Base-by-base conservation (phyloP, 2,888 invertebrate species). In the Herminia tarsipennalis region DNA sequence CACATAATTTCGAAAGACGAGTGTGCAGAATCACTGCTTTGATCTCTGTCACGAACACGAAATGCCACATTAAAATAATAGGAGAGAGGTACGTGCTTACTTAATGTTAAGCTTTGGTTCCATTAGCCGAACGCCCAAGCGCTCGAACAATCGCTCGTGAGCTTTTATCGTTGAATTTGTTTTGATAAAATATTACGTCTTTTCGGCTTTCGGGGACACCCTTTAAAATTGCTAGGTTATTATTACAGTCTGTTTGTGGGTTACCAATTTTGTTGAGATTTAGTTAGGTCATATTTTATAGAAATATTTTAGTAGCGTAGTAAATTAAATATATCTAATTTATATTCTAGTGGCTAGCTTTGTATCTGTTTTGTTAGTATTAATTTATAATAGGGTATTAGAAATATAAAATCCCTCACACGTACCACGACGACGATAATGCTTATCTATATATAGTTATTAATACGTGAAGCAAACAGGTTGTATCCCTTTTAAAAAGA, bases 51-150 rank as follows among this genome's bases (percentile, higher is more conserved):
- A 67, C 73, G 66, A 52, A 50, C 51, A 34, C 54, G 50, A 55
- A 60, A 63, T 59, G 66, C 50, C 51, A 57, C 63, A 58, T 65
- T 71, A 67, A 62, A 70, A 66, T 68, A 68, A 70, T 66, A 66
- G 55, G 57, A 59, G 45, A 32, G 56, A 38, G 50, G 36, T 56
- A 61, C 59, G 65, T 68, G 56, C 56, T 58, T 65, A 61, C 62
- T 65, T 67, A 56, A 62, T 67, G 51, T 51, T 51, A 56, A 65
- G 50, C 56, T 51, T 40, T 53, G 33, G 56, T 65, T 66, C 65
- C 60, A 66, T 65, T 66, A 65, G 32, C 28, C 43, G 52, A 66
- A 30, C 56, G 36, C 40, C 35, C 43, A 52, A 50, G 47, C 41
- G 35, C 37, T 43, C 47, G 60, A 63, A 48, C 49, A 40, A 56